phyloP scores from a whole-genome alignment of 2,888 invertebrate species.

The Eupithecia subumbrata region DNA sequence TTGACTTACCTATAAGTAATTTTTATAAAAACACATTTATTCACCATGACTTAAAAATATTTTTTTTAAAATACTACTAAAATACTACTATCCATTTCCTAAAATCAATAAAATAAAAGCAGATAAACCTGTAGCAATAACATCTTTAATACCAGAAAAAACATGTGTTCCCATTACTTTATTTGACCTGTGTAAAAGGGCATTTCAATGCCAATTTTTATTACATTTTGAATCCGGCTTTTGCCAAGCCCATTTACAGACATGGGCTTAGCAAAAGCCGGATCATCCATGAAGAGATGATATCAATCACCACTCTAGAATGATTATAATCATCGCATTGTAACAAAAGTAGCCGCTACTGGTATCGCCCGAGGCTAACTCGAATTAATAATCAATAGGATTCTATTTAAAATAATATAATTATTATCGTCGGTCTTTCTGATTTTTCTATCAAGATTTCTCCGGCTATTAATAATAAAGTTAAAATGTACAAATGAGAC shows the following conservation, averaged over 20 bases:
- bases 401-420: conserved; percentile 45
- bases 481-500: conserved; percentile 26
- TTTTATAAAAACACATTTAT: background rate
- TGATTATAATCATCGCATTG: conserved; percentile 61
- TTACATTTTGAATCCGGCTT: conserved; percentile 9
- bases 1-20: background rate
- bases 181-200: background rate
- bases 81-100: background rate
- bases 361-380: conserved; percentile 63
- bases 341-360: conserved; percentile 64
- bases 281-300: background rate
- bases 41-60: no score
- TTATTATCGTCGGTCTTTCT: conserved; percentile 47
- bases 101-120: no score
- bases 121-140: background rate
- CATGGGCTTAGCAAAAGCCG: background rate
- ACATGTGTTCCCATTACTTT: background rate
- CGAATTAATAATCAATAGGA: conserved; percentile 40
- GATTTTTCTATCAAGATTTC: conserved; percentile 42
- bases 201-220: background rate
- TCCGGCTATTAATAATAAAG: conserved; percentile 22
- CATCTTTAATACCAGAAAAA: background rate
- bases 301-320: conserved; percentile 35
- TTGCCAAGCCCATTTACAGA: background rate
- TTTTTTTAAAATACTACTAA: no score